Percentiles rank a stretch among this genome's conserved stretches.
Conservation (phyloP, 2,888 invertebrate species). For the Linnaemya tessellans region DNA sequence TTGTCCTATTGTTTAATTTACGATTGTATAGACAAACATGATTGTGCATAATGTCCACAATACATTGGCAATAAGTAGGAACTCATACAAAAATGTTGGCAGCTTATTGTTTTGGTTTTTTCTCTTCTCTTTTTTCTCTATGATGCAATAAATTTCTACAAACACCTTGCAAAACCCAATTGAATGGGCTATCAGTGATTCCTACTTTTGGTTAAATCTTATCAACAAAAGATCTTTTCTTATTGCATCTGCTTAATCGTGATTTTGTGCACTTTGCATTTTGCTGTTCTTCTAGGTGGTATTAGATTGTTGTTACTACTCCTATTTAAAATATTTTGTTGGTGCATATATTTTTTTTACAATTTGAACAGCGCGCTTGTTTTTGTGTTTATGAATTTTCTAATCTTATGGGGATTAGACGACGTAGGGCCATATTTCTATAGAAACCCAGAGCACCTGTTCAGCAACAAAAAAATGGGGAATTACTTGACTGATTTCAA, state of each 20-base stretch:
- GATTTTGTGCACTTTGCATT: slow-evolving; percentile 59
- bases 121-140: slow-evolving; percentile 9
- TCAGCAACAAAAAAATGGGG: neutral
- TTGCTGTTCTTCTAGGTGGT: neutral
- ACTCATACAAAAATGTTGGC: neutral
- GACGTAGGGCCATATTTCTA: neutral
- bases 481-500: neutral
- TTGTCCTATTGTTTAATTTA: slow-evolving; percentile 31
- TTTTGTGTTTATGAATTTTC: slow-evolving; percentile 30
- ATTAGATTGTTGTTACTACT: neutral
- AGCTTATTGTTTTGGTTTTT: too few relatives aligned
- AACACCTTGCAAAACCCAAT: slow-evolving; percentile 66
- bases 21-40: neutral
- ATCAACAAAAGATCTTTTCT: slow-evolving; percentile 48
- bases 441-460: slow-evolving; percentile 45
- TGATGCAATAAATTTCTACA: slow-evolving; percentile 67
- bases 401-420: slow-evolving; percentile 36
- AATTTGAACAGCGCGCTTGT: slow-evolving; percentile 14
- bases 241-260: slow-evolving; percentile 61
- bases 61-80: neutral
- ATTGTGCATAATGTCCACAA: slow-evolving; percentile 33
- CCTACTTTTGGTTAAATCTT: slow-evolving; percentile 27
- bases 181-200: slow-evolving; percentile 21
- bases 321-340: neutral
- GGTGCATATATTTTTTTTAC: neutral